Conservation (phyloP, 2,113 vertebrate genomes). For the Silurus asotus region DNA sequence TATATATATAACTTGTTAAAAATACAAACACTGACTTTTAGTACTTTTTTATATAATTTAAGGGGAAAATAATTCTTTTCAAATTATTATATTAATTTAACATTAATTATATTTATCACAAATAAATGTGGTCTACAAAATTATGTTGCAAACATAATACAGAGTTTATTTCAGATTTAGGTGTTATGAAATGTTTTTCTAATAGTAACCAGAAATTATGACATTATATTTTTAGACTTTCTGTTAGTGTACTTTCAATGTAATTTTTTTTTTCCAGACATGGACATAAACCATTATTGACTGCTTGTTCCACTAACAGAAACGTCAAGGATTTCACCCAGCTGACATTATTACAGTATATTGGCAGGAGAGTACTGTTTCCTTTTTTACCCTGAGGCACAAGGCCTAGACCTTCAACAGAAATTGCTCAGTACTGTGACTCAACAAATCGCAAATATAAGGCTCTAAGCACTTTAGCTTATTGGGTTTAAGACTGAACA, state of each 20-base stretch:
- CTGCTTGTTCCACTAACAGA: slow-evolving; percentile 44
- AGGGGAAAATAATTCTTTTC: background rate
- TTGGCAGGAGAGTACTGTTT: slow-evolving; percentile 30
- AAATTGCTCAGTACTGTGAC: background rate
- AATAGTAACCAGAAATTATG: background rate
- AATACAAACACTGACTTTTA: too few species aligned
- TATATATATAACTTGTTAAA: too few species aligned
- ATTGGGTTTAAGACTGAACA: background rate
- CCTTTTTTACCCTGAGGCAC: slow-evolving; percentile 20
- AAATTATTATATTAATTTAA: background rate
- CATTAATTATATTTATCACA: background rate
- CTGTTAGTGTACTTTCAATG: background rate
- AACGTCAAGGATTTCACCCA: slow-evolving; percentile 45
- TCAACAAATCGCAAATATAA: background rate
- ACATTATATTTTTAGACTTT: background rate
- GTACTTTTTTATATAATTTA: too few species aligned
- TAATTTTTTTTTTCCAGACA: slow-evolving; percentile 20
- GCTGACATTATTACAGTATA: background rate
- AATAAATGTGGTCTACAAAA: background rate
- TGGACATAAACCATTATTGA: slow-evolving; percentile 43
- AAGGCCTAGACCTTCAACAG: slow-evolving; percentile 36
- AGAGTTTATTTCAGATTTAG: background rate
- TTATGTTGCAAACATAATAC: background rate
- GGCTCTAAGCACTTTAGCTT: background rate
- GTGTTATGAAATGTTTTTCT: background rate